phyloP scores from a whole-genome alignment of 2,888 invertebrate genomes.

The Parnassius smintheus region DNA sequence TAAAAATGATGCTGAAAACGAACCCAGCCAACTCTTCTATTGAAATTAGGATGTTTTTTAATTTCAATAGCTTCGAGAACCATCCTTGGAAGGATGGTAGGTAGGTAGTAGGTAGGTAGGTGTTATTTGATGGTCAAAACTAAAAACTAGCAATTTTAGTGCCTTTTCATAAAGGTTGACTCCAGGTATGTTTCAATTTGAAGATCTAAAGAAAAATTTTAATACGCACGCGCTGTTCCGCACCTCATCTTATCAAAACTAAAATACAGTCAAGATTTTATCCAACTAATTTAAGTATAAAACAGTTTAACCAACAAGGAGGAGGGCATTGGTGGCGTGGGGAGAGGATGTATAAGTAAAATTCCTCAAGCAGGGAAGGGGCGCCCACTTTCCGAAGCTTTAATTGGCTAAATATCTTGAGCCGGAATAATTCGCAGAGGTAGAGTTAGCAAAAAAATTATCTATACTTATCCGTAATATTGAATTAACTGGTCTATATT shows the following conservation, averaged over 20 bases:
- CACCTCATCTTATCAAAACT: neutral
- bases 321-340: slow-evolving; percentile 3
- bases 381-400: slow-evolving; percentile 64
- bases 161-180: too few species aligned
- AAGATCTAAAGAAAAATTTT: neutral
- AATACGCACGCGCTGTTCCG: neutral
- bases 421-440: slow-evolving; percentile 64
- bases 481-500: neutral
- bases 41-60: too few species aligned
- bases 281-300: slow-evolving; percentile 4
- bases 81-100: too few species aligned
- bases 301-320: neutral
- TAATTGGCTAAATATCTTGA: slow-evolving; percentile 78
- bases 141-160: too few species aligned
- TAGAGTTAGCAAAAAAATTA: slow-evolving; percentile 43
- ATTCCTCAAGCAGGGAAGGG: slow-evolving; percentile 48
- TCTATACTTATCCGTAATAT: neutral
- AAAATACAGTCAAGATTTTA: neutral
- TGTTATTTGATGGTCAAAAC: too few species aligned
- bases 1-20: too few species aligned
- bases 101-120: too few species aligned
- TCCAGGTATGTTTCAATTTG: too few species aligned
- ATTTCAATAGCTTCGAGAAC: too few species aligned
- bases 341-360: slow-evolving; percentile 59
- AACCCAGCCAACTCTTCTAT: too few species aligned